Base-by-base conservation (phyloP, 2,797 vertebrate genomes). In the Zenarchopterus dispar region DNA sequence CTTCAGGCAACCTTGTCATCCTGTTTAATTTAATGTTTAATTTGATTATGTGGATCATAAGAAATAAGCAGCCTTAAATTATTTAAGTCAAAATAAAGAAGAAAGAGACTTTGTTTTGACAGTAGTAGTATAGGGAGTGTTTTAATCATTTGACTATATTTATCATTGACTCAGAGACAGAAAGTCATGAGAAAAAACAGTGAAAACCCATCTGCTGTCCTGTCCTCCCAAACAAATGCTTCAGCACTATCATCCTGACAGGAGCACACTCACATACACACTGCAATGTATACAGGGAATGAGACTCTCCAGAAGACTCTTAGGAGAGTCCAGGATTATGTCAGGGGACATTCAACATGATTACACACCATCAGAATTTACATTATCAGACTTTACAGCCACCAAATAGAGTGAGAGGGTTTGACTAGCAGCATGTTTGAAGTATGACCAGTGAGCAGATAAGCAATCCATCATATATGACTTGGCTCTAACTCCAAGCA, bases 321-420 rank as follows among this genome's bases (percentile, higher is more conserved):
- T 31, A 15, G 26, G 45, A 74, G 48, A 71, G 67, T 68, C 60
- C 62, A 43, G 82, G 81, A 85, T 82, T 62, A 83, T 65, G 76
- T 63, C 78, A 71, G 64, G 49, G 24, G 48, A 81, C 54, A 41
- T 73, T 80, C 31, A 80, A 19, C 58, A 67, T 50, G 39, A 55
- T 70, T 62, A 62, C 68, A 73, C 77, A 74, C 68, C 54, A 66
- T 84, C 73, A 76, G 31, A 16, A 71, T 63, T 28, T 28, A 28
- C 28, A 28, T 28, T 28, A 28, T 28, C 28, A 28, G 28, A 6
- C 28, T 7, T 28, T 28, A 28, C 9, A 36, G 33, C 2, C 33
- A 36, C 33, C 33, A 36, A 36, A 36, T 2, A 70, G 15, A 46
- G 2, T 39, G 17, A 42, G 16, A 52, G 17, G 19, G 0, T 9